Percentiles rank a stretch among this genome's conserved stretches.
These are phyloP conservation scores for Acanthochromis polyacanthus DNA, from an alignment of 2,113 vertebrate species.

Conservation along the genomic window DNA sequence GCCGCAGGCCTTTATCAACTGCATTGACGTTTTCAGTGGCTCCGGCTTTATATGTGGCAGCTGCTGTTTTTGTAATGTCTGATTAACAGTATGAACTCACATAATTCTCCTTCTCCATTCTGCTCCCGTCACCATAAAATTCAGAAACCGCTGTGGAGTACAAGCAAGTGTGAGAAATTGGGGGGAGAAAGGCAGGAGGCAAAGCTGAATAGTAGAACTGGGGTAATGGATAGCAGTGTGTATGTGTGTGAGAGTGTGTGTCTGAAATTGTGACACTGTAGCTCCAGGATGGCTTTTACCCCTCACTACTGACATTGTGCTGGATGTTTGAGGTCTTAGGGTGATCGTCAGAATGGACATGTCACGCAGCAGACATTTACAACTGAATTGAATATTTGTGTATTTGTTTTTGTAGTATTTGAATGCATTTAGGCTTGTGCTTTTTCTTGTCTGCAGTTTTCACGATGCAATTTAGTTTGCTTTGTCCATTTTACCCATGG, in stretches of 20 bases:
- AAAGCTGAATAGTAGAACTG: constrained; percentile 35
- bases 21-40: neutral
- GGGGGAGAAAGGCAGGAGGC: constrained; percentile 13
- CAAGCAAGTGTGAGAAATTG: constrained; percentile 65
- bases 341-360: constrained; percentile 15
- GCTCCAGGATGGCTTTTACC: constrained; percentile 16
- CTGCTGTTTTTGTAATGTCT: constrained; percentile 45
- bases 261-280: constrained; percentile 4
- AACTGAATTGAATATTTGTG: neutral
- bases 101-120: constrained; percentile 50
- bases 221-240: constrained; percentile 41
- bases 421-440: neutral
- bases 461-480: neutral
- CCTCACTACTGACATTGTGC: constrained; percentile 18
- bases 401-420: neutral
- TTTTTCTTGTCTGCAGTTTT: neutral
- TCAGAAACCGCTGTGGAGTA: constrained; percentile 6
- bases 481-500: neutral
- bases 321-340: constrained; percentile 18
- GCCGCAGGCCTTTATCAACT: neutral
- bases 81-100: constrained; percentile 47
- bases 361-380: neutral
- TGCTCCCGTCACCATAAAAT: constrained; percentile 45
- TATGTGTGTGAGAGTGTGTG: constrained; percentile 18
- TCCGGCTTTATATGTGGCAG: constrained; percentile 41